Evolutionary conservation across 2,888 invertebrate genomes (phyloP).

Genomic region (Oligia strigilis): DNA sequence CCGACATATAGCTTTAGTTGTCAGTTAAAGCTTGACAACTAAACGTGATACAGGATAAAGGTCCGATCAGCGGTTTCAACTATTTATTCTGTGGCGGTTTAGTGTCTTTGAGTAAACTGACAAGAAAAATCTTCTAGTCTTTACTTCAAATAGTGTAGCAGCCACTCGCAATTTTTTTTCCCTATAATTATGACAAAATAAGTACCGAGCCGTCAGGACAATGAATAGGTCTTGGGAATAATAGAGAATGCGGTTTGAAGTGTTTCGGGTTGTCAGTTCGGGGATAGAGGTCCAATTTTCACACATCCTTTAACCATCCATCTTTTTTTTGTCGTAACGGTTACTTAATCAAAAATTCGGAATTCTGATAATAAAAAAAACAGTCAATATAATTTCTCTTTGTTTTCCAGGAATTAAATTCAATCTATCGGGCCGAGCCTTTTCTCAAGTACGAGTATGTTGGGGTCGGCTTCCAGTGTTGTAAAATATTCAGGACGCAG

Average conservation of each 20-base stretch:
- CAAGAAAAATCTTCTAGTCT: conserved; percentile 8
- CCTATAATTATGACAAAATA: background rate
- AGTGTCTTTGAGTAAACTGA: background rate
- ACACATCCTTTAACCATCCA: too few relatives aligned
- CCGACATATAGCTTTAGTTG: background rate
- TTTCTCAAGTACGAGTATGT: too few relatives aligned
- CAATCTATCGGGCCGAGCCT: too few relatives aligned
- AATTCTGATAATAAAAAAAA: background rate
- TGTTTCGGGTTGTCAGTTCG: background rate
- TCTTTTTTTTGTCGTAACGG: too few relatives aligned
- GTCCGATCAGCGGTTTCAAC: background rate
- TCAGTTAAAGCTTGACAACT: background rate
- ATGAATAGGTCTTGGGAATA: background rate
- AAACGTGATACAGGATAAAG: background rate
- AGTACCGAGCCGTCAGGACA: background rate
- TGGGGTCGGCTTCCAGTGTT: too few relatives aligned
- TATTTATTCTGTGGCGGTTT: background rate
- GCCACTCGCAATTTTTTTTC: background rate
- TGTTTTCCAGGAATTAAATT: background rate
- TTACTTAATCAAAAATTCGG: too few relatives aligned
- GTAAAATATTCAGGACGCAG: too few relatives aligned
- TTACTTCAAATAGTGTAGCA: background rate
- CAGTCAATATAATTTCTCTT: background rate
- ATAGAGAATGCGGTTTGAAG: background rate
- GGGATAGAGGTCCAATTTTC: background rate